Percentiles rank a stretch among this genome's conserved stretches.
These are phyloP conservation scores for Euzophera pinguis DNA, from an alignment of 2,888 invertebrate genomes.

Conservation along the genomic window DNA sequence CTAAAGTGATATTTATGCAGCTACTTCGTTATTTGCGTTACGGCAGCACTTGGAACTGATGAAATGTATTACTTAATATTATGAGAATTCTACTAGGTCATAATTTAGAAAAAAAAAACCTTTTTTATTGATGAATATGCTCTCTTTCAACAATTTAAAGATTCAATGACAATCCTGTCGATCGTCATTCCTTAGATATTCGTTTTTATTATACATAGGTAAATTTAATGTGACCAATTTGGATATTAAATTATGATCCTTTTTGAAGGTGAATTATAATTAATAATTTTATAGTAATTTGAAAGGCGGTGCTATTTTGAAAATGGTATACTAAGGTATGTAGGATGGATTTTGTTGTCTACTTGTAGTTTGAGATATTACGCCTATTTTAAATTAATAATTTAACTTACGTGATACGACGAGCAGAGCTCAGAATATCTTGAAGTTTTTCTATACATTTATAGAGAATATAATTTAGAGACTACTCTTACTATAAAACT, in stretches of 20 bases:
- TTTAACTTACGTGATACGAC: neutral
- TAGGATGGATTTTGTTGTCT: conserved; percentile 46
- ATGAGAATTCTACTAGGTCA: neutral
- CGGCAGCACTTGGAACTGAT: neutral
- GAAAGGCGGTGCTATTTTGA: conserved; percentile 74
- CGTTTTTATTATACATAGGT: neutral
- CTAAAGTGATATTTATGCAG: neutral
- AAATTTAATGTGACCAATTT: conserved; percentile 42
- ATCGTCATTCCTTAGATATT: neutral
- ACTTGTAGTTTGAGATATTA: conserved; percentile 33
- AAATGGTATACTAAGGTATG: conserved; percentile 58
- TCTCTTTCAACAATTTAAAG: conserved; percentile 1
- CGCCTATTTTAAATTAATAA: neutral
- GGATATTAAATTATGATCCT: conserved; percentile 32
- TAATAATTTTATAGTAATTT: conserved; percentile 43
- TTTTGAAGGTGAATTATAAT: conserved; percentile 34
- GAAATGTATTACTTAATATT: conserved; percentile 12
- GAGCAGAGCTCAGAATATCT: conserved; percentile 6
- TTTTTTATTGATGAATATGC: neutral
- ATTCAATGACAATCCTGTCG: neutral
- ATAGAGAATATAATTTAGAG: neutral
- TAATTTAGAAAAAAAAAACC: neutral
- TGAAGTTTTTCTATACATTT: neutral
- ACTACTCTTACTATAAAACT: neutral
- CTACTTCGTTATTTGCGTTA: neutral